Base-by-base conservation (phyloP, 1,140 invertebrate species). In the Heliconius congener region DNA sequence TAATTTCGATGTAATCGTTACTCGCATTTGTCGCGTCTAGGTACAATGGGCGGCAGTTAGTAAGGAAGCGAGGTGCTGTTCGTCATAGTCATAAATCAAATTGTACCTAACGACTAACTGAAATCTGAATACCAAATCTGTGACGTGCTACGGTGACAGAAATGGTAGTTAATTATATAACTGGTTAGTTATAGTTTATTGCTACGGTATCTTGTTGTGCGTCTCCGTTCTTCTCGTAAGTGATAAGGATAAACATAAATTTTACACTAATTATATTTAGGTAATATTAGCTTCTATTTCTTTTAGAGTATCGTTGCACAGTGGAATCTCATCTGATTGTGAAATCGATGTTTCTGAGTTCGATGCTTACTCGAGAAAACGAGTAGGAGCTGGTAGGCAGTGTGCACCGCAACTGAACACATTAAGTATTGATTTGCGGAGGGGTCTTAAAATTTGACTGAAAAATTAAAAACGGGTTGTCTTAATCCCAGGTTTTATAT, bases 101-200 rank as follows among this genome's bases (percentile, higher is more conserved):
- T 88, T 81, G 80, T 80, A 77, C 71, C 79, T 74, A 83, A 84
- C 80, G 80, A 82, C 84, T 83, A 87, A 85, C 86, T 86, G 79
- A 83, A 87, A 87, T 89, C 82, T 87, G 85, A 86, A 89, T 86
- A 82, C 85, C 84, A 85, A 87, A 86, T 87, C 82, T 84, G 55
- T 39, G 55, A 79, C 66, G 77, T 42, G 34, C 6, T 23, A 4
- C 55, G 46, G 30, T 57, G 34, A 50, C 60, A 66, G 60, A 66
- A 23, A n/a, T n/a, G 39, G 71, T 23, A 34, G 72, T 73, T 73
- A 71, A 37, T 55, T 27, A 74, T 55, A 19, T 74, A 74, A 30
- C 60, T 30, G 13, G 60, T 30, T 66, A 30, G 60, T 66, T 66
- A 66, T 57, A 23, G n/a, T 57, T 23, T 57, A 57, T 52, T 16